phyloP scores from a whole-genome alignment of 1,140 invertebrate genomes.

The Drosophila nebulosa region DNA sequence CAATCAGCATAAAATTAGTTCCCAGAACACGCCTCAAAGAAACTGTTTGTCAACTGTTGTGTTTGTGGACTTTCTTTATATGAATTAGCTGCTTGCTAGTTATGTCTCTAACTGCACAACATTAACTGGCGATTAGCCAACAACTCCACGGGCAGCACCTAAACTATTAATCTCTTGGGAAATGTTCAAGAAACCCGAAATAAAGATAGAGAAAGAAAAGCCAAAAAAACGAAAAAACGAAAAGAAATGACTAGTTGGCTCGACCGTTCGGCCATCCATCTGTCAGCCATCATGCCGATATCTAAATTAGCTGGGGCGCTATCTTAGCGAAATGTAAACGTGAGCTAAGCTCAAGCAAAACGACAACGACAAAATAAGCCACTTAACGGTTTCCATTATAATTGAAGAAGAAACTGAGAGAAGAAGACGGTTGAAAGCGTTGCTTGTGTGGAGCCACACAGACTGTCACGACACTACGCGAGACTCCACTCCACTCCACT shows the following conservation, averaged over 20 bases:
- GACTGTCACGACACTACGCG: not conserved
- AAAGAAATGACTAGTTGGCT: not conserved
- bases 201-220: not conserved
- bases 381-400: slow-evolving; percentile 75
- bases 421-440: slow-evolving; percentile 23
- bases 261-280: not conserved
- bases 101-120: slow-evolving; percentile 58
- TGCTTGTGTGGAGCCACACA: not conserved
- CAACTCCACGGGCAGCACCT: slow-evolving; percentile 4
- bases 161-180: slow-evolving; percentile 30
- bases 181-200: slow-evolving; percentile 4
- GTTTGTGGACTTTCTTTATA: slow-evolving; percentile 24
- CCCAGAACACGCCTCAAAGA: slow-evolving; percentile 51
- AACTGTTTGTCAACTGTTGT: slow-evolving; percentile 29
- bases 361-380: slow-evolving; percentile 71
- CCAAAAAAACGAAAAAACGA: slow-evolving; percentile 13
- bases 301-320: slow-evolving; percentile 44
- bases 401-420: slow-evolving; percentile 55
- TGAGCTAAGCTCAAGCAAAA: slow-evolving; percentile 46
- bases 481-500: not conserved
- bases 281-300: slow-evolving; percentile 29
- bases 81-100: slow-evolving; percentile 34
- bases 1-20: slow-evolving; percentile 37
- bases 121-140: slow-evolving; percentile 54
- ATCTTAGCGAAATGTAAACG: slow-evolving; percentile 42